A percentile compares a stretch with the other conserved stretches of the same genome.
Evolutionary conservation across 2,797 vertebrate species (phyloP).

Genomic region (Tadarida brasiliensis): DNA sequence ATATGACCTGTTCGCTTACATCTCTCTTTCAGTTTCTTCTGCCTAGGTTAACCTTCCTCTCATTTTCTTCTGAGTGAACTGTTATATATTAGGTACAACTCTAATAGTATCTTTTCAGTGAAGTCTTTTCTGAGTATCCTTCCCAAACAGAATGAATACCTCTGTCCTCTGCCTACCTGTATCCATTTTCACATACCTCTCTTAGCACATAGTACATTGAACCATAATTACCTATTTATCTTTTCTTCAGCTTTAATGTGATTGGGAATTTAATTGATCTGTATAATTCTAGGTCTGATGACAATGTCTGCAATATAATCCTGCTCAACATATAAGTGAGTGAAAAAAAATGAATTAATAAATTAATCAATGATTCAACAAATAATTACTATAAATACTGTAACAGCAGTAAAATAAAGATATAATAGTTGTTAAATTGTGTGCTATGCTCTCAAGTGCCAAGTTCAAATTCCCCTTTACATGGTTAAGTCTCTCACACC

Average conservation of each 20-base stretch:
- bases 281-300: background rate
- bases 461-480: background rate
- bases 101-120: background rate
- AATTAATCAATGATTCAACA: background rate
- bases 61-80: background rate
- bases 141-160: background rate
- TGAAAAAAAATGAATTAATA: background rate
- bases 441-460: background rate
- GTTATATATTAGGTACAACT: background rate
- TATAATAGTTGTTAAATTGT: conserved; percentile 26
- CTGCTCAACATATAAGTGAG: background rate
- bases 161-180: background rate
- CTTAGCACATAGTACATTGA: conserved; percentile 16
- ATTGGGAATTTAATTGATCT: background rate
- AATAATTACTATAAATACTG: background rate
- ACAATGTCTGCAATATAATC: background rate
- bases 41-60: background rate
- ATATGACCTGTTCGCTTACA: background rate
- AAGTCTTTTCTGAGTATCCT: background rate
- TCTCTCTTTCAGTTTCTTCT: background rate
- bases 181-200: background rate
- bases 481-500: background rate
- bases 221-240: background rate
- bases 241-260: background rate
- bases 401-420: background rate